A percentile compares a stretch with the other conserved stretches of the same genome.
These are phyloP conservation scores for Agapornis roseicollis DNA, from an alignment of 2,113 vertebrate genomes.

Conservation along the genomic window DNA sequence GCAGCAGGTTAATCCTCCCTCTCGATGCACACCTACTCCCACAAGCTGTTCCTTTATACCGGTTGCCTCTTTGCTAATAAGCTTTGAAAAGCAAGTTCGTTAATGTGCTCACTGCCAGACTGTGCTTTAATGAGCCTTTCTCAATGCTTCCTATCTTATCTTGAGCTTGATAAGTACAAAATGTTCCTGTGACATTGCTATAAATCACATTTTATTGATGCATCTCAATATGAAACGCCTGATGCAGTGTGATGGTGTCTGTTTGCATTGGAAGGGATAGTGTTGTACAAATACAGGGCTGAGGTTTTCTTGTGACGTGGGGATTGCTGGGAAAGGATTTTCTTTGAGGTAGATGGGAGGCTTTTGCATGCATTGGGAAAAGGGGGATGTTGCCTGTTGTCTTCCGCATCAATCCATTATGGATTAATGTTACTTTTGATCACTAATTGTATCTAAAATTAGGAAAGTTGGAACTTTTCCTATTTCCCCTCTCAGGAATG, in stretches of 20 bases:
- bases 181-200: background rate
- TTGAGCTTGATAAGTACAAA: conserved; percentile 1
- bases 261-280: background rate
- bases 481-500: too few species aligned
- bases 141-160: conserved; percentile 52
- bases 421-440: background rate
- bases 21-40: background rate
- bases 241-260: background rate
- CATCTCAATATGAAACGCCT: background rate
- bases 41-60: background rate
- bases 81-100: conserved; percentile 2
- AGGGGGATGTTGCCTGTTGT: background rate
- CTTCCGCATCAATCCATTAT: background rate
- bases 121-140: conserved; percentile 46
- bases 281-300: background rate
- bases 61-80: background rate
- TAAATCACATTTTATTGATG: conserved; percentile 45
- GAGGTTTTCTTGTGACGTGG: background rate
- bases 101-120: background rate
- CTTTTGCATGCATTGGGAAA: background rate
- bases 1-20: background rate
- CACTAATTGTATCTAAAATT: background rate
- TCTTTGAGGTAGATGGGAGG: background rate
- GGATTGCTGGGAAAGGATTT: background rate
- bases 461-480: background rate